Percentiles rank a stretch among this genome's conserved stretches.
Conservation (phyloP, 2,113 vertebrate genomes). For the Neolamprologus longior region DNA sequence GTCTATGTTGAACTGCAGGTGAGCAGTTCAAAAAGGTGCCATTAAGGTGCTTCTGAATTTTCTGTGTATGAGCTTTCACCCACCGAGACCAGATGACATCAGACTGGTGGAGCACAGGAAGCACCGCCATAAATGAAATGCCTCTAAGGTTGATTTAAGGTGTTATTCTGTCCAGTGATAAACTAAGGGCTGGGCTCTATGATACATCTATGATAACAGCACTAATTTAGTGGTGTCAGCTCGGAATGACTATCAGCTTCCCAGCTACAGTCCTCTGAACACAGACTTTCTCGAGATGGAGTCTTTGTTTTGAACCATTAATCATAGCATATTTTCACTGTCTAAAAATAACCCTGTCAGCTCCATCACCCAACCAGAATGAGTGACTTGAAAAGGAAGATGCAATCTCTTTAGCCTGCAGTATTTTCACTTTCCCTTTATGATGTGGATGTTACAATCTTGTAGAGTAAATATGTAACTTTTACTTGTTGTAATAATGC, state of each 20-base stretch:
- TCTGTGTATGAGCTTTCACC: constrained; percentile 27
- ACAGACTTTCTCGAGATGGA: not conserved
- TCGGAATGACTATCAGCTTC: constrained; percentile 29
- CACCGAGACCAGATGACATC: constrained; percentile 42
- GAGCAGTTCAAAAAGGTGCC: constrained; percentile 35
- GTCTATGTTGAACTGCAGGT: not conserved
- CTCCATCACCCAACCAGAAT: constrained; percentile 20
- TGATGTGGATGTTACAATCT: not conserved
- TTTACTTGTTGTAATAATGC: not conserved
- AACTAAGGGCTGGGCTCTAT: constrained; percentile 40
- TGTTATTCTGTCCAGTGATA: constrained; percentile 58
- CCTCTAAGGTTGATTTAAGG: constrained; percentile 65
- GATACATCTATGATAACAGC: constrained; percentile 50
- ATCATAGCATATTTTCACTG: constrained; percentile 45
- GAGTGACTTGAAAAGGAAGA: constrained; percentile 16
- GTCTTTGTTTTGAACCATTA: constrained; percentile 52
- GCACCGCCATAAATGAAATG: constrained; percentile 27
- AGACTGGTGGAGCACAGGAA: constrained; percentile 8
- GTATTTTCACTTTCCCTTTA: not conserved
- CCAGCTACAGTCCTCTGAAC: not conserved
- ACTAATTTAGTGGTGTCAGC: constrained; percentile 53
- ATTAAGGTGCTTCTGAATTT: constrained; percentile 49
- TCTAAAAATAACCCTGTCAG: constrained; percentile 54
- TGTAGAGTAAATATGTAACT: not conserved
- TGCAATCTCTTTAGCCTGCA: not conserved